Evolutionary conservation across 2,888 invertebrate genomes (phyloP), one percentile per base, ranked within the genome.

Genomic region (Trachelus iudaicus): DNA sequence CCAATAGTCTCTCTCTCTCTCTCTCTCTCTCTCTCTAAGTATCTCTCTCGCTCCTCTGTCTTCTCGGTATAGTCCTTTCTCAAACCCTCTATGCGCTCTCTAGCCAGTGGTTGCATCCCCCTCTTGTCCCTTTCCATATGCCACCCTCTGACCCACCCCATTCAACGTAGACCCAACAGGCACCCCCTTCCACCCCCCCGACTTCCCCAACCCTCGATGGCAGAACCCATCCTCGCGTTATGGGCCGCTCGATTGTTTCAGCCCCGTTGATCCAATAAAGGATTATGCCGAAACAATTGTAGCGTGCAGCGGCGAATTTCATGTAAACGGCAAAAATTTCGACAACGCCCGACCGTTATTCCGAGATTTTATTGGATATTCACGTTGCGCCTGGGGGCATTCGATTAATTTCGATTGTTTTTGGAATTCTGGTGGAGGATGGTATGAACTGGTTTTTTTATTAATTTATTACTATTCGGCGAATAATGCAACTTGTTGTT

Each of bases 181-280:
- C 76, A 34, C 13, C 73, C n/a, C 30, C 9, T 6, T 1, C 56
- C 68, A 31, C 0, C 35, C 12, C 35, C 12, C 3, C 35, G 12
- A 35, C 31, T n/a, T 12, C 75, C 71, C 33, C 31, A 34, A 71
- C 74, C 34, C 74, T 56, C 23, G 9, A 35, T n/a, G 9, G 74
- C 35, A 33, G 35, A 75, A 79, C 83, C 86, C 85, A 86, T 86
- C 85, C 88, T 84, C 86, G 87, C 87, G 85, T 88, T 88, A 88
- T 88, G 86, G 87, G 85, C 83, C 87, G 89, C 90, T 90, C 89
- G 89, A 90, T 90, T 90, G 90, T 90, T 90, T 90, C 90, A 90
- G 90, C 90, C 89, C 87, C 90, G 90, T 90, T 90, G 90, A 90
- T 90, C 89, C 90, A 90, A 90, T 90, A 90, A 90, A 90, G 90